Evolutionary conservation across 2,113 vertebrate genomes (phyloP), one percentile per base, ranked within the genome.

Genomic region (Sceloporus undulatus): DNA sequence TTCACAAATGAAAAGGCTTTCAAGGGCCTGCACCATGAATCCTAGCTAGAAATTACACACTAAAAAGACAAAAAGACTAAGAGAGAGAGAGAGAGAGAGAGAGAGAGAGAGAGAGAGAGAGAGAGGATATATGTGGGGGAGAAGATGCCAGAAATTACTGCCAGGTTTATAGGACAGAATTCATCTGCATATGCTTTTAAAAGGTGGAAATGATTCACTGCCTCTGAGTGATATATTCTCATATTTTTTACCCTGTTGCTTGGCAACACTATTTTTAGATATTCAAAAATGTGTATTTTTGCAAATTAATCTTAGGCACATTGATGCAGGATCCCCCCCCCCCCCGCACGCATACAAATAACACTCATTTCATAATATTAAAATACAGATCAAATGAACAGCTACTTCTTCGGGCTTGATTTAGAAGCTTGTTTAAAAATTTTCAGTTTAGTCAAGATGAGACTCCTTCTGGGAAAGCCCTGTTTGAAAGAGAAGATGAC

Each of bases 281-380:
- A 92, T 91, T 90, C 66, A 95, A 92, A 94, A 91, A 91, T 90
- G 82, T 87, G 40, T 91, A 94, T 89, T 16, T 93, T 84, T 92
- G 65, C 19, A 94, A 93, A 94, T 94, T 94, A 96, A 95, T 94
- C 74, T 93, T 77, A 92, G 27, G 91, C 92, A 90, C 16, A 62
- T 79, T n/a, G 42, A 80, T 94, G 66, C 34, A 91, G 85, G 91
- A 79, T 84, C 5, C 48, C 80, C 93, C 18, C 88, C 82, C 86
- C 42, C 42, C 42, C 6, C 34, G 34, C 34, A 34, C 34, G 34
- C 34, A 34, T 34, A 34, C 34, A 94, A 93, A 93, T n/a, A 87
- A n/a, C 14, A n/a, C 8, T 4, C 82, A 42, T 94, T 90, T 81
- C 76, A 88, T 84, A 38, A 77, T 91, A 62, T 68, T 89, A 80